These are phyloP conservation scores for Ligdia adustata DNA, from an alignment of 2,888 invertebrate species.

Conservation along the genomic window DNA sequence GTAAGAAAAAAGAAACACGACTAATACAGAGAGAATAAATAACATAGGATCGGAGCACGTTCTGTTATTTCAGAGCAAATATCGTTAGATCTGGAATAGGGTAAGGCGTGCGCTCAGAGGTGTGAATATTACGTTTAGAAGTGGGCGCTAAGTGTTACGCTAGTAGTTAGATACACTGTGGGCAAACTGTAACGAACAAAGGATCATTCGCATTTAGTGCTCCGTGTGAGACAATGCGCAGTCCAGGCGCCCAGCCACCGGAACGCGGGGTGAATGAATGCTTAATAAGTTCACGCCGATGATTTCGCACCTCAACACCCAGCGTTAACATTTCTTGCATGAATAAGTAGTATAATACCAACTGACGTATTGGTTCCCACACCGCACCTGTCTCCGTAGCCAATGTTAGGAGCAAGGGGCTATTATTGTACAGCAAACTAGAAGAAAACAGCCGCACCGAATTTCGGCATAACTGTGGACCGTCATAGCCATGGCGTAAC, in stretches of 20 bases:
- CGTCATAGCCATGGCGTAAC: conserved; percentile 62
- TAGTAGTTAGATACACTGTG: conserved; percentile 70
- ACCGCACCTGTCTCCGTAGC: conserved; percentile 25
- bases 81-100: conserved; percentile 60
- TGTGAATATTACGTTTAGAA: conserved; percentile 63
- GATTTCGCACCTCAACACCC: conserved; percentile 43
- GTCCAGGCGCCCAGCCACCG: conserved; percentile 67
- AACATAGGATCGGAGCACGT: conserved; percentile 55
- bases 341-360: conserved; percentile 25
- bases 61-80: conserved; percentile 64
- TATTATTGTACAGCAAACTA: conserved; percentile 32
- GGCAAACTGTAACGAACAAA: conserved; percentile 73
- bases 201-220: conserved; percentile 71
- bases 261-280: conserved; percentile 78
- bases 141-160: conserved; percentile 69
- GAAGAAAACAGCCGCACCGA: conserved; percentile 41
- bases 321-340: conserved; percentile 39
- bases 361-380: conserved; percentile 36
- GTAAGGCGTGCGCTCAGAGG: conserved; percentile 52
- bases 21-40: conserved; percentile 54
- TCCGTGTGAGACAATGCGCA: conserved; percentile 70
- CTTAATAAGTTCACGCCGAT: conserved; percentile 66
- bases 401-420: conserved; percentile 21
- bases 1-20: conserved; percentile 36
- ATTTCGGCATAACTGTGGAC: conserved; percentile 38